These are phyloP conservation scores for Carcharodon carcharias DNA, from an alignment of 2,797 vertebrate genomes.

Conservation along the genomic window DNA sequence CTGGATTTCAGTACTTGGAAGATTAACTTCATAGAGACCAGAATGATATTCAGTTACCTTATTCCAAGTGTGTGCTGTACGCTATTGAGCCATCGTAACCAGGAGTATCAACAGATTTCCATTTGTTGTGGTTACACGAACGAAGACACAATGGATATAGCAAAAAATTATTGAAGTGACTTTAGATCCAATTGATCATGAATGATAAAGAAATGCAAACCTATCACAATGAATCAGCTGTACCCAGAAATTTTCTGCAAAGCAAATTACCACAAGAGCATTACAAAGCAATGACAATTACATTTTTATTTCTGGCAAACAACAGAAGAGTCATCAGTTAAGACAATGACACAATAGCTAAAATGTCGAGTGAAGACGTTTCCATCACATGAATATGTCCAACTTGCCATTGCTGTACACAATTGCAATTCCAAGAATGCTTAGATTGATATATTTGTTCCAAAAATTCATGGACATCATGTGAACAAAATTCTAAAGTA, in stretches of 20 bases:
- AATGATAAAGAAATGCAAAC: neutral
- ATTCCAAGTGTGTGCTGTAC: no score
- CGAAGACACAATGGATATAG: neutral
- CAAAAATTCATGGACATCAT: neutral
- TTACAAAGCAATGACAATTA: neutral
- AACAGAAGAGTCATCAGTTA: neutral
- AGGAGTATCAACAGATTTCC: neutral
- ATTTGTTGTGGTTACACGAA: neutral
- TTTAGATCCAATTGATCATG: neutral
- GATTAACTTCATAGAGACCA: neutral
- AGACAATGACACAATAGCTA: neutral
- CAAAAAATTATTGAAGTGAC: neutral
- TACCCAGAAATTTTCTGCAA: neutral
- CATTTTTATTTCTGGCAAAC: neutral
- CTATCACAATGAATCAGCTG: neutral
- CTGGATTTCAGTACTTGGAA: neutral
- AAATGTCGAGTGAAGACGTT: neutral
- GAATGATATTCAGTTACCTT: neutral
- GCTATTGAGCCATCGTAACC: neutral
- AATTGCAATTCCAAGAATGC: neutral
- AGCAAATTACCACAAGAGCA: neutral
- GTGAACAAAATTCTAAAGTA: constrained; percentile 1
- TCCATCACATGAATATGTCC: neutral
- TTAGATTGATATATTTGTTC: neutral
- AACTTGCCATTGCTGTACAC: neutral